Evolutionary conservation across 2,113 vertebrate species (phyloP), one percentile per base, ranked within the genome.

Genomic region (Pelmatolapia mariae): DNA sequence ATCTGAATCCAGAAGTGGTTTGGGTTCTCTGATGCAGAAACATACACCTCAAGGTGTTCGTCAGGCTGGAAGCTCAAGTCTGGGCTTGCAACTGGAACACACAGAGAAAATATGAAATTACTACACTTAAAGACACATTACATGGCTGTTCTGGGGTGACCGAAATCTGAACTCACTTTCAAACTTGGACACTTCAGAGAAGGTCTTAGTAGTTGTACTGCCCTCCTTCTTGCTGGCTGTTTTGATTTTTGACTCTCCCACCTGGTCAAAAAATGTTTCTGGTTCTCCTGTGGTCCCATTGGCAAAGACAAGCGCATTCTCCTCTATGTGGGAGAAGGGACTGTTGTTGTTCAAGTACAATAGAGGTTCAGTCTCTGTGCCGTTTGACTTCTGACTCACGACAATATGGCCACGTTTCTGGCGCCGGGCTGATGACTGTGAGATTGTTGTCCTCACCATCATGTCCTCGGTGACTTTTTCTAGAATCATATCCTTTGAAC

Each of bases 1-100:
- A 99, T 97, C 89, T 99, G 98, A 82, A 99, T 96, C 98, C 98
- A 99, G 95, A 98, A 98, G 91, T 98, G 98, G 50, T 96, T 93
- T 1, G 98, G 98, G 89, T 96, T 97, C 80, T 98, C 98, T 0
- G 92, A 87, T 0, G 98, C 98, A 1, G 98, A 99, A 33, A 99
- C 96, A 0, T 97, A 98, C n/a, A 98, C 97, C 26, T 99, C 98
- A 1, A 98, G 93, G 91, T 97, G 97, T 83, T 99, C 98, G 1
- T 97, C 97, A 0, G 97, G 97, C 7, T 96, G 97, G 92, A 98
- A 98, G 94, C 97, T 97, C 93, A 98, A 96, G 89, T 98, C 98
- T 0, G 98, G 98, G 91, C 98, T 99, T 85, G 98, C 97, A 47
- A 98, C 98, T 99, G 73, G 13, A 19, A 13, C 31, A 73, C n/a